Evolutionary conservation across 2,113 vertebrate species (phyloP).

Genomic region (Theristicus caerulescens): DNA sequence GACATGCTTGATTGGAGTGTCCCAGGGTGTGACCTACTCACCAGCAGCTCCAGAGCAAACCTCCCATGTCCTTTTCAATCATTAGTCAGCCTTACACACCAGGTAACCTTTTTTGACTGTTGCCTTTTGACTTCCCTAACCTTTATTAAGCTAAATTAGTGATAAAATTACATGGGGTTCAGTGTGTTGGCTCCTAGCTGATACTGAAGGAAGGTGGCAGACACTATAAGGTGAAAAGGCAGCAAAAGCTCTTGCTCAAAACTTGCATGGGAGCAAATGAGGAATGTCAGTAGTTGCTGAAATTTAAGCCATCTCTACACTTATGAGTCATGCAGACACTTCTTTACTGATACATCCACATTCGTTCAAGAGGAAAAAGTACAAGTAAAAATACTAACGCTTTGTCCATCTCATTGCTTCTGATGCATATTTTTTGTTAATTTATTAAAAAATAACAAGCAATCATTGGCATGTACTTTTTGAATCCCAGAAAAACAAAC

Average conservation of each 20-base stretch:
- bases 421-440: conserved; percentile 4
- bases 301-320: neutral
- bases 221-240: neutral
- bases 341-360: neutral
- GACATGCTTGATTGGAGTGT: neutral
- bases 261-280: neutral
- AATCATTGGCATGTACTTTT: neutral
- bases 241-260: neutral
- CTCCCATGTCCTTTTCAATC: neutral
- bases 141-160: neutral
- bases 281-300: neutral
- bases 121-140: neutral
- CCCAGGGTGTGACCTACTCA: neutral
- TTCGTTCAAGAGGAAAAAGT: conserved; percentile 3
- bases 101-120: neutral
- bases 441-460: conserved; percentile 31
- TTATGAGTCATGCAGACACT: neutral
- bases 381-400: conserved; percentile 54
- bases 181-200: neutral
- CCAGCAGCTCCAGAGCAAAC: neutral
- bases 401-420: conserved; percentile 58
- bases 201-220: neutral
- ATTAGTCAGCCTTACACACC: neutral
- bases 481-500: conserved; percentile 9
- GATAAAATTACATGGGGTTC: neutral